phyloP scores from a whole-genome alignment of 2,113 vertebrate species.

The Todiramphus saurophagus region DNA sequence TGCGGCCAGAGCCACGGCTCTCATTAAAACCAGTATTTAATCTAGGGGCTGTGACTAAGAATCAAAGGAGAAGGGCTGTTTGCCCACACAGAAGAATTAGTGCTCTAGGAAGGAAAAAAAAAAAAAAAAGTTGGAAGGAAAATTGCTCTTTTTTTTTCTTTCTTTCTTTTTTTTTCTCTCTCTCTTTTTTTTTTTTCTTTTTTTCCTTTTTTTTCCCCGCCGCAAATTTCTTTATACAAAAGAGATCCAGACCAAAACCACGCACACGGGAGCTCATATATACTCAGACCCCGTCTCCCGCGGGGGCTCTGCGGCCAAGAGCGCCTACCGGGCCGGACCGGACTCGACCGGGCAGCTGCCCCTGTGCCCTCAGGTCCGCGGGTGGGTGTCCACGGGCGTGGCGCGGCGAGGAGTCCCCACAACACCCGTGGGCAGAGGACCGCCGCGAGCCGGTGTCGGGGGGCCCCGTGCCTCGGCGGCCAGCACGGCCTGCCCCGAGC shows the following conservation, averaged over 20 bases:
- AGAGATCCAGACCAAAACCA: not conserved
- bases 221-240: too few relatives aligned
- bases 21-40: constrained; percentile 58
- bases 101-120: not conserved
- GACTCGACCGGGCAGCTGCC: too few relatives aligned
- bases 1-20: constrained; percentile 18
- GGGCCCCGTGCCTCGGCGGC: not conserved
- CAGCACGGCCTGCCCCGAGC: not conserved
- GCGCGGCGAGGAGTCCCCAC: not conserved
- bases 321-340: too few relatives aligned
- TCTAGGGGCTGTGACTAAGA: not conserved
- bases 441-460: not conserved
- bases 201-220: not conserved
- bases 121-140: not conserved
- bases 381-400: not conserved
- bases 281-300: not conserved
- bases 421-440: not conserved
- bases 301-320: not conserved
- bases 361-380: not conserved
- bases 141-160: not conserved
- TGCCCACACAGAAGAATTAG: constrained; percentile 41
- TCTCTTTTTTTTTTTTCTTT: not conserved
- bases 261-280: not conserved
- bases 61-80: constrained; percentile 22
- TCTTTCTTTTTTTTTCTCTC: not conserved